Evolutionary conservation across 2,797 vertebrate genomes (phyloP), one percentile per base, ranked within the genome.

Genomic region (Spheniscus humboldti): DNA sequence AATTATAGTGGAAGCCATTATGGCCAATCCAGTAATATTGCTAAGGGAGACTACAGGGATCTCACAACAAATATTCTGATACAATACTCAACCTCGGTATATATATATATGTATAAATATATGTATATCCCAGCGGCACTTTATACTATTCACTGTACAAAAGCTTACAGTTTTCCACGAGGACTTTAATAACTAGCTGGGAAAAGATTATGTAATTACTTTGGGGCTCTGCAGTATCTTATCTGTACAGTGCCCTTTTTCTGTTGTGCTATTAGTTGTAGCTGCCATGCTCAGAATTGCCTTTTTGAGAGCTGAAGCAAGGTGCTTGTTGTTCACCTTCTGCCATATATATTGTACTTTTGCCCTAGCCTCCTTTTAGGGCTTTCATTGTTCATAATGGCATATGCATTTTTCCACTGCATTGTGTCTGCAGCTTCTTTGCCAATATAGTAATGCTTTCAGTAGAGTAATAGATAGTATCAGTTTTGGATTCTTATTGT

Each of bases 71-170:
- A 98, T 98, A 98, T 98, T 98, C 98, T 98, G 98, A 98, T 98
- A 98, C 98, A 98, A 98, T 98, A 98, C 98, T 98, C 98, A 97
- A 98, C 98, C 98, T 98, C 98, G 99, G 98, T 99, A 98, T 99
- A 98, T 98, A 97, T 96, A 97, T 99, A 98, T 99, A 99, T 98
- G 98, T 98, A 98, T 97, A 98, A 97, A 98, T 97, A 98, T 98
- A 98, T 98, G 98, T 98, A 98, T 98, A 99, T 99, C 99, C 99
- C 99, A 99, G 99, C 99, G 98, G 99, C 99, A 99, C 99, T 99
- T 99, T 99, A 99, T 99, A 99, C 99, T 98, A 99, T 98, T 99
- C 99, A 99, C 98, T 99, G 99, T 99, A 99, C 99, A 99, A 99
- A 98, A 98, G 98, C 98, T 98, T 98, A 98, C 98, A 98, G 98